Conservation (phyloP, 2,797 vertebrate genomes). For the Melanotaenia parkinsoni region DNA sequence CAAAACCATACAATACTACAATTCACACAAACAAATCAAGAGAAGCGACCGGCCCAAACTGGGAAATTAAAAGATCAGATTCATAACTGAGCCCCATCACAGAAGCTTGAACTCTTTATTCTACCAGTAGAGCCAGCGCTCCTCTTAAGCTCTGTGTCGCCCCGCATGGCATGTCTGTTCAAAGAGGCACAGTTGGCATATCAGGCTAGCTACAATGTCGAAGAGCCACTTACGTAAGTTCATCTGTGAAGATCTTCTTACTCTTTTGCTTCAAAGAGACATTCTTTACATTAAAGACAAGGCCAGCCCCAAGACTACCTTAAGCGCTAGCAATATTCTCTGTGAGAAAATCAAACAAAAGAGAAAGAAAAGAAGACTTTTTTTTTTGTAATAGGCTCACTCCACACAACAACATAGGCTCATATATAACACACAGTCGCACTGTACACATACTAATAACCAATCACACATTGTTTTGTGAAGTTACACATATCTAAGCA, state of each 20-base stretch:
- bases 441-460: conserved; percentile 66
- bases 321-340: conserved; percentile 60
- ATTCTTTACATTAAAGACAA: conserved; percentile 62
- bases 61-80: conserved; percentile 49
- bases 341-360: conserved; percentile 67
- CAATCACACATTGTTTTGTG: conserved; percentile 72
- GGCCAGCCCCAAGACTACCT: conserved; percentile 65
- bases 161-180: conserved; percentile 79
- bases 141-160: conserved; percentile 67
- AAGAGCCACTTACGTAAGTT: conserved; percentile 78
- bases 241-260: conserved; percentile 66
- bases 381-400: conserved; percentile 66
- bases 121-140: conserved; percentile 62
- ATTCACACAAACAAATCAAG: conserved; percentile 69
- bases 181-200: conserved; percentile 87
- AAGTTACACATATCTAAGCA: conserved; percentile 81
- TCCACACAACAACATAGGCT: conserved; percentile 64
- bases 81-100: conserved; percentile 52
- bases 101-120: conserved; percentile 56
- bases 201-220: conserved; percentile 83
- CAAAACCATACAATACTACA: conserved; percentile 76
- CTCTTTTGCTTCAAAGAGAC: conserved; percentile 61
- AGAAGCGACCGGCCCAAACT: conserved; percentile 60
- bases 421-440: conserved; percentile 60
- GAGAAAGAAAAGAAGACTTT: conserved; percentile 71